phyloP scores from a whole-genome alignment of 2,797 vertebrate species.

The Austrolebias charrua region DNA sequence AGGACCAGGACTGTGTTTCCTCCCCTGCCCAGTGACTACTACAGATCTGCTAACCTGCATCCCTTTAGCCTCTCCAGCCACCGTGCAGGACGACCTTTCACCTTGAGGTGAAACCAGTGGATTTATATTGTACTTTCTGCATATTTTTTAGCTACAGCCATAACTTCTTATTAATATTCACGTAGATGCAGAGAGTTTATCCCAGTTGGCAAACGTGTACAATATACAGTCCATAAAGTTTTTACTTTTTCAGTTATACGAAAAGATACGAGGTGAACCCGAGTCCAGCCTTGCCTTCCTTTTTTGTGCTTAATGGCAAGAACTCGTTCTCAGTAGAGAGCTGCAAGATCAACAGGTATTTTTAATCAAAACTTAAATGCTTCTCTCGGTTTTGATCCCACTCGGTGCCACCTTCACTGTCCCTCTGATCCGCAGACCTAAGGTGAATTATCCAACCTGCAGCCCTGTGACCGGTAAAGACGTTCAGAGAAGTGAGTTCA shows the following conservation, averaged over 20 bases:
- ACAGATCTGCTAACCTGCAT: slow-evolving; percentile 62
- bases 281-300: slow-evolving; percentile 62
- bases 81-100: slow-evolving; percentile 46
- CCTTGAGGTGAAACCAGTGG: slow-evolving; percentile 70
- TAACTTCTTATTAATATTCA: background rate
- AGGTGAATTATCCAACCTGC: slow-evolving; percentile 59
- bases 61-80: slow-evolving; percentile 46
- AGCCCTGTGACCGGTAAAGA: slow-evolving; percentile 57
- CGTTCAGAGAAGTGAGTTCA: slow-evolving; percentile 73
- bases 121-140: slow-evolving; percentile 20
- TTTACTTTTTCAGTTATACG: slow-evolving; percentile 55
- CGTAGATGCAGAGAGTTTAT: background rate
- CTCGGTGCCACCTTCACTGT: slow-evolving; percentile 11
- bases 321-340: slow-evolving; percentile 56
- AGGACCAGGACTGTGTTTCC: slow-evolving; percentile 61
- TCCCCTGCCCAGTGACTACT: slow-evolving; percentile 61
- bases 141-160: background rate
- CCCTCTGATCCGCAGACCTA: slow-evolving; percentile 62
- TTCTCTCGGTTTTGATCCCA: slow-evolving; percentile 20
- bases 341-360: slow-evolving; percentile 73
- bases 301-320: slow-evolving; percentile 64
- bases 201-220: too few species aligned
- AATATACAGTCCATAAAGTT: background rate
- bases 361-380: slow-evolving; percentile 27
- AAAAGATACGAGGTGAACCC: slow-evolving; percentile 57